Base-by-base conservation (phyloP, 1,140 invertebrate species). In the Drosophila orena region DNA sequence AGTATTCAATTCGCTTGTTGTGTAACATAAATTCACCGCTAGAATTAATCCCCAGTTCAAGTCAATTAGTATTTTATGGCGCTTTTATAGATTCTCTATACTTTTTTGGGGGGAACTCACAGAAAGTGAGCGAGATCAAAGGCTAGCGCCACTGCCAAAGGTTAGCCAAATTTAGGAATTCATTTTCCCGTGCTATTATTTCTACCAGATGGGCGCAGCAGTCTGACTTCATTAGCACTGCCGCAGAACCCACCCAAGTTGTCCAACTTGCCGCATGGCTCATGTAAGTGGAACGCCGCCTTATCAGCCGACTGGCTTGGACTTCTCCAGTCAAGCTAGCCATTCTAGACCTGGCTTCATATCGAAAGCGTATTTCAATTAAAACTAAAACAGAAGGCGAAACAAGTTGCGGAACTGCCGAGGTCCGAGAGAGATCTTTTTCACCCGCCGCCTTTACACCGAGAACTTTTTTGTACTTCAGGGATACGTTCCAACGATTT, bases 61-160 rank as follows among this genome's bases (percentile, higher is more conserved):
- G 77, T 89, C 85, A 89, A 89, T 89, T 89, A 89, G 84, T 89
- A 84, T 84, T 89, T 89, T 78, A 89, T 84, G 73, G 77, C 84
- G 72, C 55, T 90, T 89, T 89, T 90, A 89, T 89, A 57, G 80
- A 65, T n/a, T 44, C 46, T 20, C 37, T 46, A 47, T 22, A 42
- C 44, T 47, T 44, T 59, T 66, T 55, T 52, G 24, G 52, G 34
- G 46, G 40, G 56, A 60, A 47, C 42, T 46, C 27, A 55, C 54
- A 24, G 55, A 38, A 24, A 50, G 12, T 35, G 20, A 27, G 17
- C 14, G 10, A 49, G 46, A 49, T 49, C 81, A 85, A 85, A 85
- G 59, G 55, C 20, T 42, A 69, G 66, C 65, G 65, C 49, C 65
- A 6, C 34, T 65, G 44, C 27, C 35, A 79, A 62, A 79, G 70